Base-by-base conservation (phyloP, 2,113 vertebrate genomes). In the Oenanthe oenanthe region DNA sequence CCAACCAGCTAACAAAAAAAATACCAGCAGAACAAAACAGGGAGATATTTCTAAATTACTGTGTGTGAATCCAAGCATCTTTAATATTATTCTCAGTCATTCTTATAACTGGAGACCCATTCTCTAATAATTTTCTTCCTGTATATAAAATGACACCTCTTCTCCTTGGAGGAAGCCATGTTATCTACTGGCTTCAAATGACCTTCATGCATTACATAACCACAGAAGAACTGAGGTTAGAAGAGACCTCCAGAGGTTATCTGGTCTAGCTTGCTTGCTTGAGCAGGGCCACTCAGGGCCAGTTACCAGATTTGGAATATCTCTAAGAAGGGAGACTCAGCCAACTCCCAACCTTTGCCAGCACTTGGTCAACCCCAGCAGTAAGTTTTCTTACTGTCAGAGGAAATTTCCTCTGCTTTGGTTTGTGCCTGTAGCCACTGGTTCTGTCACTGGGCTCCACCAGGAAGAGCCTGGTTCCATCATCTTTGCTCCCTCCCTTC, bases 311-410 rank as follows among this genome's bases (percentile, higher is more conserved):
- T 48, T 17, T 70, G 82, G 38, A 62, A 6, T 28, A 66, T 53
- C 21, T 70, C 14, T 22, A 70, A 22, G 22, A 12, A 28, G 7
- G 6, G 19, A 73, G 8, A 50, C 17, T 57, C 32, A 10, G 6
- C 0, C 22, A 65, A 7, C 8, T 62, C 48, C 7, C 22, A n/a
- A n/a, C 11, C 7, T 31, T 15, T 42, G 21, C 12, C 19, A 36
- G 16, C 7, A 2, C 21, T 70, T 1, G 0, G 32, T 71, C 38
- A 70, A 10, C 2, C 19, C 29, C 18, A 45, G 31, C 12, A 85
- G 13, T 17, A 56, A 79, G 8, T 28, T 4, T 53, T 43, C 18
- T 15, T 11, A 53, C 1, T 0, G 17, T 36, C 45, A 87, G 42
- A 50, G 13, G 17, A 15, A 77, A 10, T 6, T 2, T 51, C 25